Conservation (phyloP, 2,888 invertebrate genomes). For the Tetragonisca angustula region DNA sequence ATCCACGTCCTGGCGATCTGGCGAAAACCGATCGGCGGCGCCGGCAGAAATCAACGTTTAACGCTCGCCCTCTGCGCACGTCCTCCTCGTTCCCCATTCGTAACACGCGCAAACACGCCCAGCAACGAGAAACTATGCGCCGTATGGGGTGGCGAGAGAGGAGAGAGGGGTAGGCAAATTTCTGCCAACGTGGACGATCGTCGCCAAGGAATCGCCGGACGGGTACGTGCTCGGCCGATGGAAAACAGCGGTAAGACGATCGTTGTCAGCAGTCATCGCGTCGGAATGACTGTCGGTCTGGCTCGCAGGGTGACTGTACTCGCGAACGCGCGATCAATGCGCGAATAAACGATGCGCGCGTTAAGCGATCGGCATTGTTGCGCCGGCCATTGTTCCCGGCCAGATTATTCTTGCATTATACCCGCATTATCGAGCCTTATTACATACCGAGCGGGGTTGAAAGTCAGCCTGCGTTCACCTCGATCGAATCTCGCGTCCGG, state of each 20-base stretch:
- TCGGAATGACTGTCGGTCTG: slow-evolving; percentile 33
- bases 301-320: slow-evolving; percentile 48
- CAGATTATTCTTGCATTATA: slow-evolving; percentile 68
- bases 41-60: neutral
- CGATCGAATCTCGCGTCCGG: slow-evolving; percentile 22
- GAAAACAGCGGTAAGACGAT: slow-evolving; percentile 8
- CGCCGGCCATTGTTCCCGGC: slow-evolving; percentile 58
- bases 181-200: neutral
- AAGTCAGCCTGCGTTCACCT: slow-evolving; percentile 37
- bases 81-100: neutral
- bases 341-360: slow-evolving; percentile 57
- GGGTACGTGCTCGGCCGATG: slow-evolving; percentile 31
- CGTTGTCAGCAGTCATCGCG: slow-evolving; percentile 5
- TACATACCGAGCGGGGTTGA: slow-evolving; percentile 48
- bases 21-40: neutral
- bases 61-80: neutral
- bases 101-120: neutral
- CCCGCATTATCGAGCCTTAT: slow-evolving; percentile 65
- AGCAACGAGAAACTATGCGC: neutral
- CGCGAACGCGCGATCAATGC: slow-evolving; percentile 58
- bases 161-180: neutral
- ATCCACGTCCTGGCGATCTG: neutral
- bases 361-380: slow-evolving; percentile 59
- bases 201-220: slow-evolving; percentile 32
- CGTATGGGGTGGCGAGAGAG: too few species aligned